Evolutionary conservation across 2,797 vertebrate genomes (phyloP).

Genomic region (Ctenochaetus hawaiiensis): DNA sequence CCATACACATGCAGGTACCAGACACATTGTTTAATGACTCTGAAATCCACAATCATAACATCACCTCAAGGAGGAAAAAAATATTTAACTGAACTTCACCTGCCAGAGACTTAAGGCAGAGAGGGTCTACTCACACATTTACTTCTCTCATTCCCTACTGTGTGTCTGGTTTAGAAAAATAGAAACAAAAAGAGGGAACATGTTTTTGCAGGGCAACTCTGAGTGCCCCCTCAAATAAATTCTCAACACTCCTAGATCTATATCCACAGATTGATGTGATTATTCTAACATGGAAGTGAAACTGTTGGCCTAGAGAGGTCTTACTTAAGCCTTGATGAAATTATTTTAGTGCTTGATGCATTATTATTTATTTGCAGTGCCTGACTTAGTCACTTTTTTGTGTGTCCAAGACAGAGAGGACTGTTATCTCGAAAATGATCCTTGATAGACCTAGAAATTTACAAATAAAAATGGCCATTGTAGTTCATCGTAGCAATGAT

Average conservation of each 20-base stretch:
- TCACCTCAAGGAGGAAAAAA: too few species aligned
- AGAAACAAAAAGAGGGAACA: too few species aligned
- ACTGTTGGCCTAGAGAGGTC: slow-evolving; percentile 49
- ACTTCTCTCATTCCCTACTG: too few species aligned
- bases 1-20: too few species aligned
- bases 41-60: too few species aligned
- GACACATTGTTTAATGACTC: too few species aligned
- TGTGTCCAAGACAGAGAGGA: slow-evolving; percentile 60
- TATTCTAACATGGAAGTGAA: slow-evolving; percentile 44
- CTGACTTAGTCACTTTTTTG: slow-evolving; percentile 70
- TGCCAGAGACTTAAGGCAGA: too few species aligned
- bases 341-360: slow-evolving; percentile 69
- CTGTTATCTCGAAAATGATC: slow-evolving; percentile 61
- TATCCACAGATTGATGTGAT: slow-evolving; percentile 35
- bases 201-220: not conserved
- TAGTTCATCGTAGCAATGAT: slow-evolving; percentile 47
- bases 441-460: slow-evolving; percentile 51
- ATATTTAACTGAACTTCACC: too few species aligned
- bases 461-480: slow-evolving; percentile 31
- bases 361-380: slow-evolving; percentile 81
- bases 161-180: too few species aligned
- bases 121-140: too few species aligned
- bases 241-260: slow-evolving; percentile 53
- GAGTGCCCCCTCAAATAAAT: slow-evolving; percentile 49
- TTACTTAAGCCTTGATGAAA: slow-evolving; percentile 67